phyloP scores from a whole-genome alignment of 2,797 vertebrate genomes.

The Etheostoma nigrum region DNA sequence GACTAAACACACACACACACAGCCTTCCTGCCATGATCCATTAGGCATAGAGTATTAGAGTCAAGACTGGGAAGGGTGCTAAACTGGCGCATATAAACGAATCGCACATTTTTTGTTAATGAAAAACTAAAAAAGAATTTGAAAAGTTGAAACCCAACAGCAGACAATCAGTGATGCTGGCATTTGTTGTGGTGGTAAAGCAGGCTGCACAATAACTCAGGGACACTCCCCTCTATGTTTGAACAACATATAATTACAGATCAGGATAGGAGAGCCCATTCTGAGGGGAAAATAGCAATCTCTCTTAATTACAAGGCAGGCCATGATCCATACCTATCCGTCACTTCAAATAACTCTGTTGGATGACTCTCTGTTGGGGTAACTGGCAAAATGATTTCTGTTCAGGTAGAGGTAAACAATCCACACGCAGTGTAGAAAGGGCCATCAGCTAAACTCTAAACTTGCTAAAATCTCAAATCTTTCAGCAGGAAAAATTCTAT shows the following conservation, averaged over 20 bases:
- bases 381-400: conserved; percentile 65
- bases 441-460: conserved; percentile 3
- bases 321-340: conserved; percentile 82
- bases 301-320: conserved; percentile 83
- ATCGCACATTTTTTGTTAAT: conserved; percentile 18
- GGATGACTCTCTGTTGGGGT: conserved; percentile 58
- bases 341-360: conserved; percentile 77
- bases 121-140: conserved; percentile 29
- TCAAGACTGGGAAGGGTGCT: conserved; percentile 26
- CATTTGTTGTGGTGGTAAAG: conserved; percentile 70
- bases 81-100: conserved; percentile 18
- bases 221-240: conserved; percentile 82
- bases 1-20: conserved; percentile 34
- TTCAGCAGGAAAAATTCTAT: background rate
- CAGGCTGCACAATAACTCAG: conserved; percentile 77
- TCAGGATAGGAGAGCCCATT: conserved; percentile 82
- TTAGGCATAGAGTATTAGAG: conserved; percentile 15
- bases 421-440: conserved; percentile 7
- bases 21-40: conserved; percentile 38
- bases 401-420: conserved; percentile 71
- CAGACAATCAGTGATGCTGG: conserved; percentile 68
- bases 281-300: conserved; percentile 84
- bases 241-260: conserved; percentile 85
- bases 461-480: conserved; percentile 3
- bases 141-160: conserved; percentile 41